Evolutionary conservation across 2,888 invertebrate genomes (phyloP), one percentile per base, ranked within the genome.

Genomic region (Drosophila quasianomalipes): DNA sequence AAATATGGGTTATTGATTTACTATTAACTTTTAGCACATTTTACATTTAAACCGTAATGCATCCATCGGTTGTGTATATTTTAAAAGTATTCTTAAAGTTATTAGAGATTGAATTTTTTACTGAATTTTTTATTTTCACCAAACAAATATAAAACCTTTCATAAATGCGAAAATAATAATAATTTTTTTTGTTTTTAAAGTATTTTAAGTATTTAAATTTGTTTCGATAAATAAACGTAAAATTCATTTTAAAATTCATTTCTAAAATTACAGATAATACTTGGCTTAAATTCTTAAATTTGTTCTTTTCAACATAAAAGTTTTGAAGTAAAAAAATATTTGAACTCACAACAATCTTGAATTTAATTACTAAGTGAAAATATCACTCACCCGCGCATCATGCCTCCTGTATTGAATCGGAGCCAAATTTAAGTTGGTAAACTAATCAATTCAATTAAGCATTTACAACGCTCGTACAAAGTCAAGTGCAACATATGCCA

Each of bases 361-460:
- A n/a, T 31, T 12, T 9, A 63, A 33, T 22, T 28, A 30, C 1
- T 30, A 19, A 30, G 14, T 9, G 22, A 47, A 22, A 22, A 14
- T 22, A 4, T 28, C 39, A 77, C 77, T 77, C 74, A 77, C 76
- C 76, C 54, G 64, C 68, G 39, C 52, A 58, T 30, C 16, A 16
- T 47, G 65, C 26, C 16, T 28, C 39, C 39, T 37, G 33, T 41
- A 41, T 57, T 37, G 68, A 66, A 60, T 35, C 28, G 59, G 59
- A 49, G 59, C 69, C 78, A 35, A 77, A 74, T 66, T 66, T 61
- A 22, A 57, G 74, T 70, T 60, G 41, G 49, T 65, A 49, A 69
- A 60, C 66, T 64, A 76, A 74, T 81, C 73, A 87, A 67, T 81
- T 85, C 60, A 85, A 85, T 85, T 83, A 85, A 51, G 54, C 63